A percentile compares a stretch with the other conserved stretches of the same genome.
Conservation (phyloP, 2,797 vertebrate species). For the Sternarchorhynchus goeldii region DNA sequence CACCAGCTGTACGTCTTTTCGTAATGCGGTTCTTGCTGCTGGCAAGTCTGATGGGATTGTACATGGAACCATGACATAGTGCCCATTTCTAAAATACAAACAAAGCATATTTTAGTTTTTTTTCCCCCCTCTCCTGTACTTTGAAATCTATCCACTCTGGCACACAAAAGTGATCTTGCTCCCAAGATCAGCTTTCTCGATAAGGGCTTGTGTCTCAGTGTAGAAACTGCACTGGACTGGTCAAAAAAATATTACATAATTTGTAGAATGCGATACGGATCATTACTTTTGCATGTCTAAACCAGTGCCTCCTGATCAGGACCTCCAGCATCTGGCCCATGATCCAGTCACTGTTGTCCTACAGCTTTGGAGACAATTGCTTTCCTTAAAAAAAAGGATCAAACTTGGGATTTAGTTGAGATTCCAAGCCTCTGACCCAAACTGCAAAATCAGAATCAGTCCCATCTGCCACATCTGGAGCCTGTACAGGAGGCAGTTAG, state of each 20-base stretch:
- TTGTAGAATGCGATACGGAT: background rate
- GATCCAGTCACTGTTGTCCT: constrained; percentile 34
- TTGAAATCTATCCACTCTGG: constrained; percentile 18
- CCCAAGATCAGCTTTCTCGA: background rate
- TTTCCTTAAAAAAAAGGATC: constrained; percentile 28
- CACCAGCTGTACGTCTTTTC: constrained; percentile 60
- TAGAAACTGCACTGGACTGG: background rate
- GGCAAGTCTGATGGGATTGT: constrained; percentile 42
- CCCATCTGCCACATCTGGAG: constrained; percentile 49
- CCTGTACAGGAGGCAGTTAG: constrained; percentile 37
- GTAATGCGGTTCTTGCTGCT: constrained; percentile 52
- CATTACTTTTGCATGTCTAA: background rate
- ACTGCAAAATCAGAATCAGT: constrained; percentile 48
- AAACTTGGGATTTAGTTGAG: constrained; percentile 29
- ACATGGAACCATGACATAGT: constrained; percentile 23
- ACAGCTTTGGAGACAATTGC: constrained; percentile 40
- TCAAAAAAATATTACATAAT: background rate
- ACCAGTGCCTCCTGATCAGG: constrained; percentile 12
- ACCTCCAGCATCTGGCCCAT: constrained; percentile 12
- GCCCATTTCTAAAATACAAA: constrained; percentile 24
- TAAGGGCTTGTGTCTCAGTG: constrained; percentile 7
- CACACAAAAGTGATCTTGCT: constrained; percentile 1
- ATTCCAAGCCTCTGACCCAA: constrained; percentile 42
- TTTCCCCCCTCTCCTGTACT: constrained; percentile 3
- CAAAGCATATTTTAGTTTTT: constrained; percentile 30